A percentile compares a stretch with the other conserved stretches of the same genome.
phyloP scores from a whole-genome alignment of 2,113 vertebrate genomes.

The Seriola dumerili region DNA sequence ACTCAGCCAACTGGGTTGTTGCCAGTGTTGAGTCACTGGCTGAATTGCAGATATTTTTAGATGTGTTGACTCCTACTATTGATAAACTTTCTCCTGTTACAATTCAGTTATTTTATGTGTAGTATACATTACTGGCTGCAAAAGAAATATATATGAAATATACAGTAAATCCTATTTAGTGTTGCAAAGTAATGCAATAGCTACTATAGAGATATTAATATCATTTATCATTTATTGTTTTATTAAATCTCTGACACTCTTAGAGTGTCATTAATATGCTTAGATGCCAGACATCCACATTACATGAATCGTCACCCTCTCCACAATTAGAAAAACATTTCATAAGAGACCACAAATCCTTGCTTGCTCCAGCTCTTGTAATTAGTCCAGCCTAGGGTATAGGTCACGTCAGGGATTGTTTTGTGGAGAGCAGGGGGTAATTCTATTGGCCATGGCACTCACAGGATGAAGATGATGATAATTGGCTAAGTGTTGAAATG shows the following conservation, averaged over 20 bases:
- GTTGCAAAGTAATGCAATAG: background rate
- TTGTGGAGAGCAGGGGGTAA: conserved; percentile 60
- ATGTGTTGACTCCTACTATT: conserved; percentile 28
- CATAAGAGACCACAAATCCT: conserved; percentile 50
- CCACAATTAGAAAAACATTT: conserved; percentile 17
- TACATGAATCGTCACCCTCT: background rate
- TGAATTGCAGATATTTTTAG: conserved; percentile 49
- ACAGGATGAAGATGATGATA: conserved; percentile 69
- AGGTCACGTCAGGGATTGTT: conserved; percentile 67
- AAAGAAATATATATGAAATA: background rate
- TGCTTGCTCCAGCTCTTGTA: conserved; percentile 11
- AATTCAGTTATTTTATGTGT: background rate
- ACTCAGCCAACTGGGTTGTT: conserved; percentile 47
- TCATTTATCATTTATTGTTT: background rate
- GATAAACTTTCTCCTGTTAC: conserved; percentile 8
- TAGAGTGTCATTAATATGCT: background rate
- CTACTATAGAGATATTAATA: background rate
- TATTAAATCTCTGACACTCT: background rate
- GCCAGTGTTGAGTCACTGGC: conserved; percentile 3
- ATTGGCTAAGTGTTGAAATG: conserved; percentile 77
- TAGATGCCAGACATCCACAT: background rate
- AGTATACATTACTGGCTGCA: background rate
- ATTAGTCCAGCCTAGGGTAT: conserved; percentile 21
- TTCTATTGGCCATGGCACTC: conserved; percentile 46
- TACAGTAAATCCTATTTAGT: background rate